Conservation (phyloP, 2,888 invertebrate genomes). For the Eupithecia pulchellata region DNA sequence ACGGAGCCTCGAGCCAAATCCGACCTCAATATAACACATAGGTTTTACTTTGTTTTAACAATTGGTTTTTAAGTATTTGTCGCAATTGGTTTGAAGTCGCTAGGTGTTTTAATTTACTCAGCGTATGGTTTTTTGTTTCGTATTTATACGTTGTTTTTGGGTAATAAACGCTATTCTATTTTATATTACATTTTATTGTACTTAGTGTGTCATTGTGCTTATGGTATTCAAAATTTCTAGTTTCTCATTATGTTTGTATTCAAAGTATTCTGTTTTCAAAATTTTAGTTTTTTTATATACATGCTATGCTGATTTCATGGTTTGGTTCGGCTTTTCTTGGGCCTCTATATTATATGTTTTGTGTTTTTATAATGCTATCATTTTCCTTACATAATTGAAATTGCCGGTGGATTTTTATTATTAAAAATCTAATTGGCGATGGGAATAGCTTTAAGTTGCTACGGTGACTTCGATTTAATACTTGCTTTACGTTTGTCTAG, state of each 20-base stretch:
- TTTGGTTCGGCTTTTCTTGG: slow-evolving; percentile 14
- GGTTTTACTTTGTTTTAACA: slow-evolving; percentile 20
- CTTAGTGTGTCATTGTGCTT: neutral
- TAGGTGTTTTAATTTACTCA: slow-evolving; percentile 15
- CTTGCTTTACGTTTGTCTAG: neutral
- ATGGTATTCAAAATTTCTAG: neutral
- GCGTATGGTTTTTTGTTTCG: neutral
- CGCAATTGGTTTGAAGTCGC: slow-evolving; percentile 22
- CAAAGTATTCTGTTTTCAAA: neutral
- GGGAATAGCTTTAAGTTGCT: neutral
- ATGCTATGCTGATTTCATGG: neutral
- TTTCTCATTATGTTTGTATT: neutral
- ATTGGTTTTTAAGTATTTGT: slow-evolving; percentile 13
- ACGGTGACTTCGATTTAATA: neutral
- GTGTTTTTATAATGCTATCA: slow-evolving; percentile 18
- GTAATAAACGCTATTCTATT: neutral
- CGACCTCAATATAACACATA: slow-evolving; percentile 24
- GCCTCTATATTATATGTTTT: neutral
- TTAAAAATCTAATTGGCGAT: neutral
- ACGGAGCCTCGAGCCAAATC: slow-evolving; percentile 39
- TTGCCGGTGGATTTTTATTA: neutral
- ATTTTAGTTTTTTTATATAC: neutral
- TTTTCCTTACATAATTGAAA: neutral
- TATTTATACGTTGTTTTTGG: neutral
- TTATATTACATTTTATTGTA: neutral